Evolutionary conservation across 1,140 invertebrate genomes (phyloP).

Genomic region (Megathymus violae): DNA sequence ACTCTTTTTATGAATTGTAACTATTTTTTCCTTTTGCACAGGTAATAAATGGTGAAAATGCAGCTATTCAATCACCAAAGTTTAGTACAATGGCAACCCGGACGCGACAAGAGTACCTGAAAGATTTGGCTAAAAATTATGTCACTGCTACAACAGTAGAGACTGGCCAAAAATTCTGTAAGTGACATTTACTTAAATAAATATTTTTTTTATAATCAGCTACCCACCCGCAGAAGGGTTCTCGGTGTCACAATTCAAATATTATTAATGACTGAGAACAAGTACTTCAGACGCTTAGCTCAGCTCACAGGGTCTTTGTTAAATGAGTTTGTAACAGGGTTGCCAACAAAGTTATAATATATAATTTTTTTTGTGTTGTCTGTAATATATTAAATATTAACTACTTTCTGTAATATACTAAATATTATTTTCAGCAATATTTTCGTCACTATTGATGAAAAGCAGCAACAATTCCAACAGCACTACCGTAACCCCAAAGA

Average conservation of each 20-base stretch:
- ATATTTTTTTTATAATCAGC: too few species aligned
- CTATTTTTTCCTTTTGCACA: conserved; percentile 44
- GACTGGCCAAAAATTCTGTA: conserved; percentile 95
- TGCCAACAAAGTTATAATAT: too few species aligned
- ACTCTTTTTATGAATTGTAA: not conserved
- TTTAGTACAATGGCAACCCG: conserved; percentile 98
- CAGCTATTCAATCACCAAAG: conserved; percentile 97
- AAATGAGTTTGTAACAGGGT: too few species aligned
- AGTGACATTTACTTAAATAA: conserved; percentile 78
- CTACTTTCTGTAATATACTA: not conserved
- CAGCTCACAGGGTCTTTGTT: too few species aligned
- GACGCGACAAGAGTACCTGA: conserved; percentile 97
- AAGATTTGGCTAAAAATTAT: conserved; percentile 95
- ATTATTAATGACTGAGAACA: too few species aligned
- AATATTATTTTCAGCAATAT: conserved; percentile 67
- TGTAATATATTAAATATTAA: too few species aligned
- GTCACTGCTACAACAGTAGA: conserved; percentile 92
- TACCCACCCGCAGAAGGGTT: too few species aligned
- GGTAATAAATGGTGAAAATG: conserved; percentile 98
- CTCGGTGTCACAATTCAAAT: too few species aligned
- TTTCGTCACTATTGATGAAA: conserved; percentile 77
- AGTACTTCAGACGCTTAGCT: too few species aligned
- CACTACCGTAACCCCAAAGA: conserved; percentile 52
- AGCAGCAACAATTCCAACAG: conserved; percentile 68
- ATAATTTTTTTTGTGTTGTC: too few species aligned